A percentile compares a stretch with the other conserved stretches of the same genome.
phyloP scores from a whole-genome alignment of 1,140 invertebrate species.

The Pogonomyrmex californicus region DNA sequence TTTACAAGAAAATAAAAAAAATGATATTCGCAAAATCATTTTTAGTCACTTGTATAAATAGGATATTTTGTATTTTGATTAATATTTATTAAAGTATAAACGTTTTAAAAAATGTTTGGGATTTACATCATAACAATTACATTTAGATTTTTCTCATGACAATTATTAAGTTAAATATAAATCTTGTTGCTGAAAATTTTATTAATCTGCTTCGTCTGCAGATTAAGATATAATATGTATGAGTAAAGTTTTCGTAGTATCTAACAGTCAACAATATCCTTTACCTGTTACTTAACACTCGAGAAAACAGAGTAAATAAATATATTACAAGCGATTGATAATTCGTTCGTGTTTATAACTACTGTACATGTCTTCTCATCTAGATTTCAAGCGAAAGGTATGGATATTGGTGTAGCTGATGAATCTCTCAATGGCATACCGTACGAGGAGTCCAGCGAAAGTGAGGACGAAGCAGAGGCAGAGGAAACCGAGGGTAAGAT shows the following conservation, averaged over 20 bases:
- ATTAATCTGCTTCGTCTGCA: neutral
- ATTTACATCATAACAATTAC: neutral
- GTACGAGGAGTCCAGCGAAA: constrained; percentile 89
- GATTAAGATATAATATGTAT: neutral
- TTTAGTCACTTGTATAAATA: neutral
- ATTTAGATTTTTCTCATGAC: neutral
- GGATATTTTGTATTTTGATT: neutral
- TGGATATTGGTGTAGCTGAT: constrained; percentile 92
- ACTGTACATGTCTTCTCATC: constrained; percentile 58
- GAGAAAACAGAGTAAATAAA: constrained; percentile 7
- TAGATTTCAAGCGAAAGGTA: constrained; percentile 93
- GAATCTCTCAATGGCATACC: constrained; percentile 92
- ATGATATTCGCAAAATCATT: neutral
- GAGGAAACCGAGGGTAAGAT: constrained; percentile 86
- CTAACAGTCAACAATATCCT: constrained; percentile 48
- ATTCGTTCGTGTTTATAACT: constrained; percentile 24
- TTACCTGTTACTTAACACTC: neutral
- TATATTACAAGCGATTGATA: constrained; percentile 19
- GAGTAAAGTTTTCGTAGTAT: constrained; percentile 4
- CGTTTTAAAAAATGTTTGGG: neutral
- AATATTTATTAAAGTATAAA: neutral
- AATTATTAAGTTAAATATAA: constrained; percentile 18
- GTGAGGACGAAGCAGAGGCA: constrained; percentile 88
- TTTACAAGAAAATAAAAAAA: neutral
- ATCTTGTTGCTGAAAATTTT: neutral